Evolutionary conservation across 2,113 vertebrate genomes (phyloP), one percentile per base, ranked within the genome.

Genomic region (Chrysochloris asiatica): DNA sequence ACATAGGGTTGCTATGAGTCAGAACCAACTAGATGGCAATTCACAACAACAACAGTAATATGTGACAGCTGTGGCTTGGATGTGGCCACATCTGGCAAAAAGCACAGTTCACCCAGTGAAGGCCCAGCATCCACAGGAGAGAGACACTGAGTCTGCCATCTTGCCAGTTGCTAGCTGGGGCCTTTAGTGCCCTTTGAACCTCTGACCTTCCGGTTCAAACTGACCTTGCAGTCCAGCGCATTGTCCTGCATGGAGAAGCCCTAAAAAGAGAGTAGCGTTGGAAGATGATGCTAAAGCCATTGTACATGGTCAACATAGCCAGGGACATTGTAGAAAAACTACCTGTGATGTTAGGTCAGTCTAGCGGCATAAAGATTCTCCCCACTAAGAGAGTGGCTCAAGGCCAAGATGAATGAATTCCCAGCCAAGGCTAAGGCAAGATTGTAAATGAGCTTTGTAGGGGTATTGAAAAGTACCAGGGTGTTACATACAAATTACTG

Each of bases 401-500:
- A 36, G 5, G 30, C n/a, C n/a, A 73, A 38, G 83, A 36, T 56
- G 14, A 1, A 19, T 0, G 72, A 80, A 54, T 48, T 33, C 21
- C 36, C 1, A n/a, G 48, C n/a, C n/a, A n/a, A n/a, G n/a, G n/a
- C n/a, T n/a, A n/a, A n/a, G n/a, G n/a, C n/a, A n/a, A n/a, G n/a
- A n/a, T n/a, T n/a, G n/a, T n/a, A n/a, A n/a, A n/a, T n/a, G n/a
- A n/a, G n/a, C n/a, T n/a, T n/a, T n/a, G n/a, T n/a, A n/a, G n/a
- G n/a, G n/a, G n/a, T n/a, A n/a, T n/a, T n/a, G n/a, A n/a, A n/a
- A n/a, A n/a, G n/a, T n/a, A n/a, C n/a, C n/a, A n/a, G n/a, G n/a
- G n/a, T n/a, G n/a, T n/a, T n/a, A n/a, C n/a, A 56, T 56, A 21
- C 1, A 4, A 24, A 72, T 0, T 2, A 6, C 1, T 43, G 6